These are phyloP conservation scores for Neoscelio sp. DNA, from an alignment of 2,888 invertebrate genomes.

Conservation along the genomic window DNA sequence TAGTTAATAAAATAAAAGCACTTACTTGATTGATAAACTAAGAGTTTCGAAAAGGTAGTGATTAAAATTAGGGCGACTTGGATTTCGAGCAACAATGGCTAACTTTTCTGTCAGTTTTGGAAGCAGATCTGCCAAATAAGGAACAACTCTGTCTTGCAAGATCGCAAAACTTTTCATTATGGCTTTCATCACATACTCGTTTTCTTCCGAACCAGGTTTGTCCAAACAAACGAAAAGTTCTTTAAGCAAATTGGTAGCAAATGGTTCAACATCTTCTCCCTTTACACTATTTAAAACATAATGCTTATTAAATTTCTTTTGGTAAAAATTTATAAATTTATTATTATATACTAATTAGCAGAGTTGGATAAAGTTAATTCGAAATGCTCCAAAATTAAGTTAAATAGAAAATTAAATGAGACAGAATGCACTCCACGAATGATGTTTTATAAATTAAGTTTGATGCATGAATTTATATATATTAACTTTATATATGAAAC, in stretches of 20 bases:
- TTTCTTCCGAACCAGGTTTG: constrained; percentile 92
- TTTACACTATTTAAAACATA: constrained; percentile 83
- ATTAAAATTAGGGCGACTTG: constrained; percentile 98
- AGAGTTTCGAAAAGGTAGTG: constrained; percentile 99
- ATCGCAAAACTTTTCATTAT: constrained; percentile 95
- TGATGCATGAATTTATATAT: too few relatives aligned
- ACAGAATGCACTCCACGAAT: too few relatives aligned
- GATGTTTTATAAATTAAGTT: too few relatives aligned
- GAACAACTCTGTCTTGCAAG: constrained; percentile 91
- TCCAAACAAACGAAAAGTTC: constrained; percentile 91
- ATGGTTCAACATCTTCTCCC: constrained; percentile 86
- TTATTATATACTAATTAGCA: too few relatives aligned
- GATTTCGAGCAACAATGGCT: constrained; percentile 93
- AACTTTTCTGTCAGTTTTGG: constrained; percentile 94
- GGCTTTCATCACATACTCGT: constrained; percentile 99
- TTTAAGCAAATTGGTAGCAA: constrained; percentile 88
- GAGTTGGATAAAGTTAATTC: too few relatives aligned
- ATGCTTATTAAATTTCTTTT: too few relatives aligned
- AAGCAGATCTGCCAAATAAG: constrained; percentile 91
- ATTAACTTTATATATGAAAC: too few relatives aligned
- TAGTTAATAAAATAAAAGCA: constrained; percentile 67
- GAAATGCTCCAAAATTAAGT: too few relatives aligned
- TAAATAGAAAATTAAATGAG: too few relatives aligned
- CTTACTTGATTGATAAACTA: constrained; percentile 93
- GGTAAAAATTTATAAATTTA: too few relatives aligned